Evolutionary conservation across 1,140 invertebrate species (phyloP).

Genomic region (Drosophila watanabei): DNA sequence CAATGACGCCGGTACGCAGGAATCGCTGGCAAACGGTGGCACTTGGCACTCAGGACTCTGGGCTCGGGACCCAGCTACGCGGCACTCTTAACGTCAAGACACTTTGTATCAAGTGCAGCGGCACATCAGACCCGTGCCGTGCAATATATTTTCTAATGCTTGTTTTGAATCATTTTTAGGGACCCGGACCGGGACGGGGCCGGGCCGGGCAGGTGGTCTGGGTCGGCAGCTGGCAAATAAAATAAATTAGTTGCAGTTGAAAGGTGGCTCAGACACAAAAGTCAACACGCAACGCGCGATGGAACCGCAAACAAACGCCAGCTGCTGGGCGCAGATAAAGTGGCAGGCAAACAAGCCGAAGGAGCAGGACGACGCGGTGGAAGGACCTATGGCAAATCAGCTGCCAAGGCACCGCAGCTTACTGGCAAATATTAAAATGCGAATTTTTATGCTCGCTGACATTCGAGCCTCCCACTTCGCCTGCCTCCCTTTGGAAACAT

Average conservation of each 20-base stretch:
- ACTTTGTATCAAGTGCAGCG: conserved; percentile 71
- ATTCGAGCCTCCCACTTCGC: conserved; percentile 56
- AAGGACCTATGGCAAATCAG: conserved; percentile 68
- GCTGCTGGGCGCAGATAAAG: conserved; percentile 80
- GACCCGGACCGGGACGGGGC: background rate
- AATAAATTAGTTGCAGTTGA: conserved; percentile 83
- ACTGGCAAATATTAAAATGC: conserved; percentile 84
- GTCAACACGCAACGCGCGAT: conserved; percentile 81
- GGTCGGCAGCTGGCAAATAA: conserved; percentile 75
- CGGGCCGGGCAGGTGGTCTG: background rate
- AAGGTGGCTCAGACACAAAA: conserved; percentile 81
- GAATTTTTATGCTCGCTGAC: conserved; percentile 82
- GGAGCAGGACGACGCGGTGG: conserved; percentile 16
- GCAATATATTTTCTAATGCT: conserved; percentile 80
- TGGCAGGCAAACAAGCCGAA: conserved; percentile 71
- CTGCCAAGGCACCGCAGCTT: conserved; percentile 72
- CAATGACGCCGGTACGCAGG: conserved; percentile 53
- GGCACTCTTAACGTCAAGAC: conserved; percentile 51
- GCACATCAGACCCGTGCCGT: conserved; percentile 15
- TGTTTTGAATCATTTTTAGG: conserved; percentile 80
- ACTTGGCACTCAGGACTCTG: conserved; percentile 16
- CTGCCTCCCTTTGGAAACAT: conserved; percentile 36
- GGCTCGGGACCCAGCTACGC: conserved; percentile 1
- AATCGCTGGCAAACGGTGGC: conserved; percentile 19
- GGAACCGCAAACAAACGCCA: conserved; percentile 82